Base-by-base conservation (phyloP, 2,797 vertebrate genomes). In the Arnoldichthys spilopterus region DNA sequence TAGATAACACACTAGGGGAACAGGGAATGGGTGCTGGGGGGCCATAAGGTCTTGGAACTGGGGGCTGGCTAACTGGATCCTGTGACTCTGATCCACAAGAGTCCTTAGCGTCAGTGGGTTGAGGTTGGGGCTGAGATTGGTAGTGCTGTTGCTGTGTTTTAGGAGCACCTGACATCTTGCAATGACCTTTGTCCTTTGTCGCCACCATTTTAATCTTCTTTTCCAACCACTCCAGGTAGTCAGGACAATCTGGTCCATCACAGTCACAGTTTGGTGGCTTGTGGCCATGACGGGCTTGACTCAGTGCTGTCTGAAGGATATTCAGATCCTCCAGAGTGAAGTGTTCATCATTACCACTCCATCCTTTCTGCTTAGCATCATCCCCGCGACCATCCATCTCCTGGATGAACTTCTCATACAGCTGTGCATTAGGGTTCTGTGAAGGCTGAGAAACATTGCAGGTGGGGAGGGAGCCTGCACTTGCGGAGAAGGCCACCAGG, bases 201-300 rank as follows among this genome's bases (percentile, higher is more conserved):
- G 62, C 82, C 86, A 95, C 95, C 53, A 93, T 92, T 88, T 96
- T 95, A 86, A 99, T 98, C 91, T 98, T 98, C 83, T 96, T 98
- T 89, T 98, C 94, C 86, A 99, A 91, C 98, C 97, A 99, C 87
- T 98, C 96, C 90, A 98, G 95, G 93, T 98, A 99, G 91, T 99
- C 98, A 0, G 97, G 98, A 91, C 98, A 99, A 82, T 98, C 96
- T 0, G 96, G 97, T 82, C 98, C 97, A 4, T 99, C 97, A 71
- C 97, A 99, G 90, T 97, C 95, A 91, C 97, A 99, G 90, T 96
- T 98, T 34, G 97, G 96, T 11, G 98, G 98, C 84, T 99, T 99
- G 86, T 95, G 94, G 20, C 97, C 97, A 20, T 96, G 95, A 88
- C 94, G 96, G 18, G 98, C 97, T 76, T 97, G 94, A 84, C 90